Base-by-base conservation (phyloP, 2,113 vertebrate genomes). In the Brienomyrus longianalis region DNA sequence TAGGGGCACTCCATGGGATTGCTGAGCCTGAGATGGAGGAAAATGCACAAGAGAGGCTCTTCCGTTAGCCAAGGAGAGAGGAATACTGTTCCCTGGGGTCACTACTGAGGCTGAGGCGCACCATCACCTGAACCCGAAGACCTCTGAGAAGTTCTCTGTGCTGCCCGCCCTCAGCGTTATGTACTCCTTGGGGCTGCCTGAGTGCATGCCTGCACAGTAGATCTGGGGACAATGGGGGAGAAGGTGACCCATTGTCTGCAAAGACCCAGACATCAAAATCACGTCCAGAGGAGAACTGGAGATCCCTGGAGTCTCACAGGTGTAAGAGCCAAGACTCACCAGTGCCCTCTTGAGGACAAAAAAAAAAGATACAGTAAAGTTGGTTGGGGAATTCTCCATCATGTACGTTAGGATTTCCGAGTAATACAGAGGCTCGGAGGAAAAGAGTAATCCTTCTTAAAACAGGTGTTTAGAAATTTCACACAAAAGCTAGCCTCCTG, bases 61-160 rank as follows among this genome's bases (percentile, higher is more conserved):
- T 92, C 4, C 88, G 39, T 88, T 9, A 27, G 3, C 5, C 21
- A 15, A 3, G 84, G 15, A 83, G 3, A 48, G 35, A 85, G 77
- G 5, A 88, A 17, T 39, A 6, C 35, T 21, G 31, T 56, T 21
- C 21, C 87, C n/a, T 1, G 51, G 85, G 51, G 54, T n/a, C 17
- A 9, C 39, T 19, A 43, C 39, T 3, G 80, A 91, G 92, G 89
- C 83, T 0, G 39, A 51, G 90, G 88, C 91, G 83, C 51, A 88
- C 89, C 1, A 90, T 94, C 96, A 99, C 98, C 98, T 99, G 95
- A 98, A 97, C 91, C 96, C 98, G 89, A 98, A 99, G 52, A 99
- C 98, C 94, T 99, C 98, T 0, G 98, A 99, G 92, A 98, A 99
- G 92, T 99, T 99, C 94, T 99, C 97, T 15, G 94, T 95, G 90